Conservation (phyloP, 2,113 vertebrate genomes). For the Heloderma charlesbogerti region DNA sequence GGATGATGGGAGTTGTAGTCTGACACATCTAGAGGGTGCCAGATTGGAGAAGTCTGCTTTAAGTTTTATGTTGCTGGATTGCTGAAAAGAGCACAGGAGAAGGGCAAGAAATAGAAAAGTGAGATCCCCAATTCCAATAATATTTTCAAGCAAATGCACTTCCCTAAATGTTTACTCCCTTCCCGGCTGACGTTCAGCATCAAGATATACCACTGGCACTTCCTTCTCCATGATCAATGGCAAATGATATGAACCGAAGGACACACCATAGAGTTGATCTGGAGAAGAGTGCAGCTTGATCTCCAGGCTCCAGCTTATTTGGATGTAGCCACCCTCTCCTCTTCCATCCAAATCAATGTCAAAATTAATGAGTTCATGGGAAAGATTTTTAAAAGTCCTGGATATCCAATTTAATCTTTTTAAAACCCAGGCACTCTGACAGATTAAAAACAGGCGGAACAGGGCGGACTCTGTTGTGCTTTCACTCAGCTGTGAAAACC, state of each 20-base stretch:
- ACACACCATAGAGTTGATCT: neutral
- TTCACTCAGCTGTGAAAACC: constrained; percentile 11
- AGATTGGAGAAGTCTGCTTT: no score
- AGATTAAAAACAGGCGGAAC: neutral
- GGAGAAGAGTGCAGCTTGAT: neutral
- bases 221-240: neutral
- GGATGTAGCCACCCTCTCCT: neutral
- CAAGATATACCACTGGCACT: constrained; percentile 11
- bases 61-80: neutral
- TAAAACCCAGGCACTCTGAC: neutral
- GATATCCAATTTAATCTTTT: neutral
- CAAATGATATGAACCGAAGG: neutral
- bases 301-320: neutral
- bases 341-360: neutral
- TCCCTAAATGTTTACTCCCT: constrained; percentile 38
- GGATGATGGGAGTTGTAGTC: no score
- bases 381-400: neutral
- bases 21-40: no score
- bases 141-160: constrained; percentile 23
- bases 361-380: constrained; percentile 2
- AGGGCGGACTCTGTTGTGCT: neutral
- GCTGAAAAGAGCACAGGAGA: neutral
- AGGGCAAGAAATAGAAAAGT: neutral
- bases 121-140: constrained; percentile 19
- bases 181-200: neutral